A percentile compares a stretch with the other conserved stretches of the same genome.
Conservation (phyloP, 2,113 vertebrate genomes). For the Limnothrissa miodon region DNA sequence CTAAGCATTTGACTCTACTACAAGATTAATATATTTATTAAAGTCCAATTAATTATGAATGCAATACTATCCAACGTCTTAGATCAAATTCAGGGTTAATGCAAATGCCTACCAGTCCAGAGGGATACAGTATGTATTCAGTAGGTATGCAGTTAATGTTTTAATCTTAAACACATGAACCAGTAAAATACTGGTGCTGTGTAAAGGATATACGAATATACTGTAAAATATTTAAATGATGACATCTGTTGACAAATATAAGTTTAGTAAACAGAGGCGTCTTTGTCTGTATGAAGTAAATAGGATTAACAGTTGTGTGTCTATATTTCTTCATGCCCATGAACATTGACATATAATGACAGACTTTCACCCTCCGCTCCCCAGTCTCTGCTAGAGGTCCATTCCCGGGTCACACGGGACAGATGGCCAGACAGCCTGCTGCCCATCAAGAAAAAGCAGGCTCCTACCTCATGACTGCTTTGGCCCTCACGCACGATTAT, state of each 20-base stretch:
- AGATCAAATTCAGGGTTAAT: not conserved
- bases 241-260: not conserved
- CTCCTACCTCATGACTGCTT: conserved; percentile 67
- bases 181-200: not conserved
- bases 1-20: not conserved
- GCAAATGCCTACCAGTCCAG: not conserved
- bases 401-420: not conserved
- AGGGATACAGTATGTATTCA: not conserved
- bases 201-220: not conserved
- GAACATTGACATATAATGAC: not conserved
- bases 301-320: not conserved
- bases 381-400: not conserved
- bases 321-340: not conserved
- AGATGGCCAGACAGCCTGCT: conserved; percentile 24
- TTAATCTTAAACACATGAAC: not conserved
- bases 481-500: conserved; percentile 53
- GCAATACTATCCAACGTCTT: not conserved
- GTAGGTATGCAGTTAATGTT: not conserved
- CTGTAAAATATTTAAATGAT: not conserved
- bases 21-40: not conserved
- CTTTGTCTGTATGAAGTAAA: not conserved
- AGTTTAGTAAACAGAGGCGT: not conserved
- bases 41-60: not conserved
- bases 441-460: conserved; percentile 40
- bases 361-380: not conserved